These are phyloP conservation scores for Timema podura DNA, from an alignment of 2,888 invertebrate species.

Conservation along the genomic window DNA sequence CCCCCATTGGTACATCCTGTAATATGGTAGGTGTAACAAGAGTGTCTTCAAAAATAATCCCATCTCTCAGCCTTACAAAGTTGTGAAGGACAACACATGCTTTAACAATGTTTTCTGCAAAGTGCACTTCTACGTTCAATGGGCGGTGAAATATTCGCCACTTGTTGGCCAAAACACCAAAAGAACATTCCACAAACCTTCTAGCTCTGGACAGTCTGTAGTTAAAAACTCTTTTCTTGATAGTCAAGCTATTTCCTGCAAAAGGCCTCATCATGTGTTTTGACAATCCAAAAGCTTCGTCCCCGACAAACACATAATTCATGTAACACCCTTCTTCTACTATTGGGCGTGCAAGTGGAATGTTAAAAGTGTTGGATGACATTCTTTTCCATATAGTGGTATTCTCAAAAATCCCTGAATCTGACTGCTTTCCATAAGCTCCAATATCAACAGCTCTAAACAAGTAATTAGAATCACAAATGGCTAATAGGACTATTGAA, in stretches of 20 bases:
- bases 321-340: background rate
- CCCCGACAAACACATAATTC: slow-evolving; percentile 1
- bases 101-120: slow-evolving; percentile 2
- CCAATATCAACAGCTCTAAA: slow-evolving; percentile 5
- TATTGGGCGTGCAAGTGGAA: background rate
- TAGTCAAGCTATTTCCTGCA: slow-evolving; percentile 5
- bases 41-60: slow-evolving; percentile 7
- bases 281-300: slow-evolving; percentile 5
- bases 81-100: background rate
- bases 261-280: background rate
- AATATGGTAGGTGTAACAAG: background rate
- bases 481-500: slow-evolving; percentile 7
- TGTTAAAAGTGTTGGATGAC: background rate
- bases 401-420: background rate
- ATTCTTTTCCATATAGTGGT: background rate
- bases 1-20: slow-evolving; percentile 5
- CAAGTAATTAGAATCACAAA: slow-evolving; percentile 5
- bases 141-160: background rate
- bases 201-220: slow-evolving; percentile 2
- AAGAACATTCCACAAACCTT: slow-evolving; percentile 5
- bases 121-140: slow-evolving; percentile 1
- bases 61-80: slow-evolving; percentile 9
- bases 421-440: slow-evolving; percentile 5
- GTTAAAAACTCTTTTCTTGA: background rate
- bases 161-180: slow-evolving; percentile 7